Evolutionary conservation across 2,888 invertebrate species (phyloP).

Genomic region (Tachystola acroxantha): DNA sequence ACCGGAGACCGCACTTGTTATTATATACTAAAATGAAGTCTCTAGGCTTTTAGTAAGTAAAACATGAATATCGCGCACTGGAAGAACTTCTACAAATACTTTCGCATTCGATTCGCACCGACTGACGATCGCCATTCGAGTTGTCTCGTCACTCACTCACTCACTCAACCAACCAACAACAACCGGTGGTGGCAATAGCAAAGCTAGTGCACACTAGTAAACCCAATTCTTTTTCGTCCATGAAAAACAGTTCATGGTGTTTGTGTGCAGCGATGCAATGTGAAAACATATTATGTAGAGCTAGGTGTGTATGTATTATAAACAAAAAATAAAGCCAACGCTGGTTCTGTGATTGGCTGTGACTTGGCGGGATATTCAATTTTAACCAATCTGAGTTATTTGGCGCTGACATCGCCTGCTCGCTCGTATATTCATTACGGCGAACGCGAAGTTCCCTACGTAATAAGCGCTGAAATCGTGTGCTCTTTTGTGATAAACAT

Average conservation of each 20-base stretch:
- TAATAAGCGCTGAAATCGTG: constrained; percentile 78
- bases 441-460: constrained; percentile 69
- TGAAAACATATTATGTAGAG: constrained; percentile 43
- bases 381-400: constrained; percentile 56
- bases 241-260: constrained; percentile 45
- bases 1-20: background rate
- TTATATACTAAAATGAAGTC: background rate
- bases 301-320: constrained; percentile 43
- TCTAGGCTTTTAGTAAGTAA: background rate
- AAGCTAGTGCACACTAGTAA: constrained; percentile 23
- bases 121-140: constrained; percentile 22
- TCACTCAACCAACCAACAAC: constrained; percentile 17
- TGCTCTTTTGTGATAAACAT: constrained; percentile 63
- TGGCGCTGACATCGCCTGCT: constrained; percentile 50
- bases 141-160: constrained; percentile 30
- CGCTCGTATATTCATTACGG: constrained; percentile 59
- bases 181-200: background rate
- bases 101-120: constrained; percentile 18
- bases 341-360: constrained; percentile 49
- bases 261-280: constrained; percentile 54
- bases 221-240: constrained; percentile 17
- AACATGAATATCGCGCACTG: constrained; percentile 9
- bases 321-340: constrained; percentile 74
- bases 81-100: constrained; percentile 16
- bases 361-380: constrained; percentile 62